Evolutionary conservation across 2,888 invertebrate genomes (phyloP), one percentile per base, ranked within the genome.

Genomic region (Alentia gelatinosa): DNA sequence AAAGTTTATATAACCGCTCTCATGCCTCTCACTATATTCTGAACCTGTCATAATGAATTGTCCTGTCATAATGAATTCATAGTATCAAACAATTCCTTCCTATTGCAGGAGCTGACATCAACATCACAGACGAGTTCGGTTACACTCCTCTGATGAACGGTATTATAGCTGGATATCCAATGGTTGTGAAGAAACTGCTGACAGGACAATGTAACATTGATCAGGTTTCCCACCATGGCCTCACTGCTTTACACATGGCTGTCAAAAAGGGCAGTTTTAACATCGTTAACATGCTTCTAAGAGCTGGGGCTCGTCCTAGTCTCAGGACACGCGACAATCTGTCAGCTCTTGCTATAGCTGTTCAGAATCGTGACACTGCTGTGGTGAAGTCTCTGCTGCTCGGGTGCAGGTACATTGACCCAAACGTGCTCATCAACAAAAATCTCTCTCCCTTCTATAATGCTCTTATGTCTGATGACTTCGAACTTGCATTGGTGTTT

Each of bases 81-180:
- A n/a, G n/a, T n/a, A n/a, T n/a, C n/a, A n/a, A n/a, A n/a, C n/a
- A n/a, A n/a, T n/a, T n/a, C n/a, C n/a, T n/a, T n/a, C n/a, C n/a
- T n/a, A 12, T 50, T 56, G 0, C 84, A 90, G 90, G 90, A 40
- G 90, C 90, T 23, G 74, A 90, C 33, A 74, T 90, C 7, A 40
- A 90, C 90, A 15, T 40, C 9, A 47, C 68, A 23, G 90, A 90
- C 68, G 86, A 90, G 68, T 63, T 42, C 39, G 90, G 90, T 30
- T 86, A 86, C 90, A 90, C 90, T 5, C 86, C 90, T 12, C 56
- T 90, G 86, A 90, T 90, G 90, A 68, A 74, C 35, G 39, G 86
- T n/a, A 68, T 86, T 19, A 63, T 86, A 9, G 90, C 84, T 0
- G 90, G 90, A n/a, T 86, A 86, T 23, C 86, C 86, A 19, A 1